These are phyloP conservation scores for Andrena marginata DNA, from an alignment of 2,888 invertebrate genomes.

Conservation along the genomic window DNA sequence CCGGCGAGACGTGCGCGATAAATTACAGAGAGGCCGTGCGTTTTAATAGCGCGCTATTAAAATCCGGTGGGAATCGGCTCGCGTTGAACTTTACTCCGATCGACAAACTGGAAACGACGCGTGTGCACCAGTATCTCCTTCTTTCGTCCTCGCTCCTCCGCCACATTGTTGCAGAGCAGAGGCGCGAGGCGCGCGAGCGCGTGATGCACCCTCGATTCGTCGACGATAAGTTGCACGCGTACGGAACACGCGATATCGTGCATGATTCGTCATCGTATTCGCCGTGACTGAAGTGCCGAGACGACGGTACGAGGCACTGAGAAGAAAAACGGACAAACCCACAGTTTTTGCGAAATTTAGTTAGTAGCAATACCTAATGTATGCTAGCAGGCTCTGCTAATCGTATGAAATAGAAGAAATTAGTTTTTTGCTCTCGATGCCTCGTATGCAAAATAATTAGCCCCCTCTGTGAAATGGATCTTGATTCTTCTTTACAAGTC, in stretches of 20 bases:
- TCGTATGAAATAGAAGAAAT: too few species aligned
- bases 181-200: background rate
- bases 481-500: too few species aligned
- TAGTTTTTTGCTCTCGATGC: too few species aligned
- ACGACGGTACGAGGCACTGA: too few species aligned
- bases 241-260: background rate
- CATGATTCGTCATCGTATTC: too few species aligned
- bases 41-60: conserved; percentile 36
- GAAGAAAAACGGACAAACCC: too few species aligned
- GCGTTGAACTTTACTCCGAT: conserved; percentile 72
- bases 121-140: background rate
- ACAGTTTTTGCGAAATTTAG: too few species aligned
- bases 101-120: conserved; percentile 19
- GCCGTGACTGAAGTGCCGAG: too few species aligned
- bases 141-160: background rate
- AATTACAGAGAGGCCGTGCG: conserved; percentile 46
- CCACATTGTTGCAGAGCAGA: background rate
- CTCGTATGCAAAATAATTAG: too few species aligned
- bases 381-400: too few species aligned
- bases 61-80: conserved; percentile 62
- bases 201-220: background rate
- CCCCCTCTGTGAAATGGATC: too few species aligned
- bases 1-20: conserved; percentile 53
- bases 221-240: background rate
- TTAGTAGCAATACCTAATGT: too few species aligned